Conservation (phyloP, 2,113 vertebrate species). For the Psittacara wagleri region DNA sequence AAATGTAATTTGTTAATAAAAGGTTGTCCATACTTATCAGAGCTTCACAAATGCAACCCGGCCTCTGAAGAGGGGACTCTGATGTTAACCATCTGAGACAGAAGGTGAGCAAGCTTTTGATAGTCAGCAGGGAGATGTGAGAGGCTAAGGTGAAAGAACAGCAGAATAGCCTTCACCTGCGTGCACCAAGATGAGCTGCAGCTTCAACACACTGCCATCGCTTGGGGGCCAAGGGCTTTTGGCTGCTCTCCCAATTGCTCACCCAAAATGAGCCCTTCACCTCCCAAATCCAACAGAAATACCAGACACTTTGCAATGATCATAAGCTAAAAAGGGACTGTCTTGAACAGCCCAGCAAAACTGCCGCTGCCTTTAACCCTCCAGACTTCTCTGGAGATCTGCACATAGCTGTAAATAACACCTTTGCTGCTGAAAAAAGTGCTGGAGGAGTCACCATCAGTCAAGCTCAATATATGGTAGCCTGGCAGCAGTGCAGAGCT, state of each 20-base stretch:
- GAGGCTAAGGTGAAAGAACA: neutral
- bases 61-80: neutral
- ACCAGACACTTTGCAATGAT: neutral
- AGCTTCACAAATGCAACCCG: neutral
- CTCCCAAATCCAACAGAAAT: neutral
- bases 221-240: neutral
- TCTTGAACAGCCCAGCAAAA: neutral
- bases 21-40: neutral
- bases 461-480: neutral
- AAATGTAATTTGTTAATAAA: neutral
- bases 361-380: neutral
- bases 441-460: neutral
- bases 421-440: neutral
- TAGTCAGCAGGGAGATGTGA: fast-evolving
- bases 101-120: neutral
- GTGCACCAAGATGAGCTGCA: neutral
- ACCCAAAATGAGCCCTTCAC: neutral
- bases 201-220: neutral
- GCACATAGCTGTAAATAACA: neutral
- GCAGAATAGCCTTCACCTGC: neutral
- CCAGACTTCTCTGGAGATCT: neutral
- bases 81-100: neutral
- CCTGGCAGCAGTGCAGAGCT: neutral
- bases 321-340: neutral
- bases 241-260: neutral